Evolutionary conservation across 2,888 invertebrate genomes (phyloP), one percentile per base, ranked within the genome.

Genomic region (Elegia similella): DNA sequence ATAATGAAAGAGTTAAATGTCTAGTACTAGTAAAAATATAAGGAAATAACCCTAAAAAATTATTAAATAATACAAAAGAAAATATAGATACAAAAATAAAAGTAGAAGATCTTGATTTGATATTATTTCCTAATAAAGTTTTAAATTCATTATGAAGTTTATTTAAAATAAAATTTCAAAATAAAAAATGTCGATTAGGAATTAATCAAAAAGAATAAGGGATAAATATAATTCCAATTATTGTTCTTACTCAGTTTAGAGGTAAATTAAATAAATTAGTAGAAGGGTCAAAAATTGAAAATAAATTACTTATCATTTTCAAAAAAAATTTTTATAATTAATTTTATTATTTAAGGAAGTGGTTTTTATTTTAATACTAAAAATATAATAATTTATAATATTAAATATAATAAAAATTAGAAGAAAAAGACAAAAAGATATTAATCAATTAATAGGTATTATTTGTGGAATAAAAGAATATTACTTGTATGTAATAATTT

Each of bases 21-120:
- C 94, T 94, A 61, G 95, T 93, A 67, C 93, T 90, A 32, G 94
- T 94, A 84, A 95, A 95, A 85, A 95, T 93, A 87, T 94, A 95
- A 0, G 95, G 94, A 2, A 95, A 93, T 87, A 95, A 75, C 0
- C 95, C 94, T 88, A 94, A 76, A 70, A 95, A 93, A 89, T 95
- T 95, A 91, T 94, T 94, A 79, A 94, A 88, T 82, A 95, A 67
- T 82, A 95, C 88, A 75, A 93, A 84, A 44, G 84, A 75, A 80
- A 94, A 94, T 78, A 94, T 71, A 1, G 91, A 84, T 69, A 93
- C 87, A 82, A 94, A 93, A 73, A 93, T 90, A 69, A 93, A 84
- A 29, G 92, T 88, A 68, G 85, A 88, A 68, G 93, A 92, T 74
- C 86, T 83, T 72, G 80, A 80, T 17, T 80, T 80, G 61, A 84